phyloP scores from a whole-genome alignment of 2,113 vertebrate genomes.

The Epinephelus cyanopodus region DNA sequence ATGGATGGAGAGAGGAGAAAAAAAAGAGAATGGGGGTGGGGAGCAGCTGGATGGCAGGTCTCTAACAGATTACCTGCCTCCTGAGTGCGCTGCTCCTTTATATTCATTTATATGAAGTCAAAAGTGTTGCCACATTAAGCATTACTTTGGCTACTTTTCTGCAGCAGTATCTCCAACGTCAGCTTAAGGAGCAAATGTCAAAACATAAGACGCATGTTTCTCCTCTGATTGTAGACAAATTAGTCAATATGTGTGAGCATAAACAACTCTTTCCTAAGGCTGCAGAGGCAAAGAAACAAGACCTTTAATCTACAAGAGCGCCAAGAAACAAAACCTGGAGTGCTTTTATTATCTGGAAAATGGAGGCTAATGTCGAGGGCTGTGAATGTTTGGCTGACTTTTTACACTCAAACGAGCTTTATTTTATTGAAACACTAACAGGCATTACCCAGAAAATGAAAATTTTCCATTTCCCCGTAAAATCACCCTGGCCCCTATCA shows the following conservation, averaged over 20 bases:
- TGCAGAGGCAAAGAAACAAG: constrained; percentile 18
- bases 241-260: constrained; percentile 11
- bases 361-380: constrained; percentile 25
- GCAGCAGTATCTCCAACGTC: not conserved
- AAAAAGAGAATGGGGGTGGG: not conserved
- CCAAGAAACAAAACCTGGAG: constrained; percentile 26
- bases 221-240: constrained; percentile 15
- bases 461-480: constrained; percentile 36
- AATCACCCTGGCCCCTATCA: constrained; percentile 24
- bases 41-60: constrained; percentile 29
- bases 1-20: constrained; percentile 14
- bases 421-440: constrained; percentile 59
- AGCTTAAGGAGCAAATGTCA: constrained; percentile 2
- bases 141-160: constrained; percentile 2
- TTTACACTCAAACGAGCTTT: constrained; percentile 47
- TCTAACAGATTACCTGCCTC: constrained; percentile 48
- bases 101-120: constrained; percentile 59
- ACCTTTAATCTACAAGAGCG: constrained; percentile 2
- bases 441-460: constrained; percentile 57
- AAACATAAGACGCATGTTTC: constrained; percentile 3
- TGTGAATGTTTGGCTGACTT: constrained; percentile 45
- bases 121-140: constrained; percentile 26
- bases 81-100: constrained; percentile 38
- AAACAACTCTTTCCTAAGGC: constrained; percentile 11
- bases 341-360: constrained; percentile 25